These are phyloP conservation scores for Macrophya annulata DNA, from an alignment of 2,888 invertebrate species.

Conservation along the genomic window DNA sequence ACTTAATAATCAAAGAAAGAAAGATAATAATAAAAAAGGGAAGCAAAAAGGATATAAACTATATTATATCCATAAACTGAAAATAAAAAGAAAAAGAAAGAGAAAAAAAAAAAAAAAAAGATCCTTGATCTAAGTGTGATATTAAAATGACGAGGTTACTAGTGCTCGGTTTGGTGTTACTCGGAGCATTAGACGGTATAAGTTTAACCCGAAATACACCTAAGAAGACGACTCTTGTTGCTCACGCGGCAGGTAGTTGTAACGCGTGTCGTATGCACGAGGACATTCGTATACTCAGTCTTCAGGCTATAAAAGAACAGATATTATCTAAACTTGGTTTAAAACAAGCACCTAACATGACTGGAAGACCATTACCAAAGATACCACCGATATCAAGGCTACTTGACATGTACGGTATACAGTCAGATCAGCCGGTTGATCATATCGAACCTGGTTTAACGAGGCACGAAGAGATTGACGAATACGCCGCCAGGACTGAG, in stretches of 20 bases:
- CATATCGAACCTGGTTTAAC: slow-evolving; percentile 77
- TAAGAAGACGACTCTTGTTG: slow-evolving; percentile 61
- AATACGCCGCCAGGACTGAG: slow-evolving; percentile 80
- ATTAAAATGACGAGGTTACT: slow-evolving; percentile 75
- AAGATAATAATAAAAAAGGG: neutral
- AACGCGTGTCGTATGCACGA: slow-evolving; percentile 82
- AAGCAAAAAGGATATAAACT: neutral
- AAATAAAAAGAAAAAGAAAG: slow-evolving; percentile 2
- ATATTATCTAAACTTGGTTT: slow-evolving; percentile 83
- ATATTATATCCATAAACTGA: neutral
- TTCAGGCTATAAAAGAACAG: slow-evolving; percentile 83
- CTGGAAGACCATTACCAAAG: slow-evolving; percentile 82
- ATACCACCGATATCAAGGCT: slow-evolving; percentile 80
- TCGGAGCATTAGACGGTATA: slow-evolving; percentile 72
- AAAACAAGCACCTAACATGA: slow-evolving; percentile 83
- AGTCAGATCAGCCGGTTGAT: slow-evolving; percentile 76
- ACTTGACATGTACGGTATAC: slow-evolving; percentile 80
- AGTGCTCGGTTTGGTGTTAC: slow-evolving; percentile 71
- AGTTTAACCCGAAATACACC: slow-evolving; percentile 64
- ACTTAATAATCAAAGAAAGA: too few relatives aligned
- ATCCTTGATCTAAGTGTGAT: slow-evolving; percentile 38
- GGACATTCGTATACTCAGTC: slow-evolving; percentile 82
- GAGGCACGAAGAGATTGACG: slow-evolving; percentile 79
- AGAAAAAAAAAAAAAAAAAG: neutral
- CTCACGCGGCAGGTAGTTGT: slow-evolving; percentile 77